These are phyloP conservation scores for Candoia aspera DNA, from an alignment of 2,113 vertebrate species.

Conservation along the genomic window DNA sequence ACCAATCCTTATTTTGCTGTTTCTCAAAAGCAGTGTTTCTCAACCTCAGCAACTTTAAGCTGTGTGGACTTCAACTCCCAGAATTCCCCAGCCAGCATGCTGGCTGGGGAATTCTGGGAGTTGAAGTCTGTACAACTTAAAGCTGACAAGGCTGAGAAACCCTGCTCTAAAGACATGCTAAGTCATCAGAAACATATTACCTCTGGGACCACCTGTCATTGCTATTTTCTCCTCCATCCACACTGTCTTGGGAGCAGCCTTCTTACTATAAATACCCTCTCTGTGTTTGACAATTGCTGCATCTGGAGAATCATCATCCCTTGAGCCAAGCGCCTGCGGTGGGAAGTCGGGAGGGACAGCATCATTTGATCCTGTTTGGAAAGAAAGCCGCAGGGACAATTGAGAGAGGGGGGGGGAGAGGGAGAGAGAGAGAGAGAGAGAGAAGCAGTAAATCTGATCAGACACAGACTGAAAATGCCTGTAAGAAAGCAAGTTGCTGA, in stretches of 20 bases:
- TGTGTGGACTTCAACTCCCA: too few species aligned
- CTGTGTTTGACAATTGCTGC: constrained; percentile 63
- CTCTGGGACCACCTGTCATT: constrained; percentile 26
- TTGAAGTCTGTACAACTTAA: too few species aligned
- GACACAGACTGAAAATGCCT: too few species aligned
- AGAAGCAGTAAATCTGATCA: not conserved
- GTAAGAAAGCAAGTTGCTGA: not conserved
- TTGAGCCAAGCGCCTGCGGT: constrained; percentile 61
- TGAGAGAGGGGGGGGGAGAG: not conserved
- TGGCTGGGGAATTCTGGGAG: too few species aligned
- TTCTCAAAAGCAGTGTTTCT: too few species aligned
- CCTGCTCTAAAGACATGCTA: not conserved
- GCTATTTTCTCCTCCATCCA: constrained; percentile 37
- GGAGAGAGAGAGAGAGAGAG: too few species aligned
- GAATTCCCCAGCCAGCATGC: too few species aligned
- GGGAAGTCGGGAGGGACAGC: constrained; percentile 76
- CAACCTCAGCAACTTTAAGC: too few species aligned
- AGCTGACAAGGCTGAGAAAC: too few species aligned
- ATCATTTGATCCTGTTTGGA: constrained; percentile 81
- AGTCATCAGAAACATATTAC: constrained; percentile 25
- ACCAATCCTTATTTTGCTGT: too few species aligned
- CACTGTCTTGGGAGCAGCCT: constrained; percentile 11
- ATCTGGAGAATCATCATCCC: constrained; percentile 48
- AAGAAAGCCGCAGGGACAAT: not conserved
- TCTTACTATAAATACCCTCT: constrained; percentile 80